Conservation (phyloP, 2,113 vertebrate species). For the Rhinolophus sinicus region DNA sequence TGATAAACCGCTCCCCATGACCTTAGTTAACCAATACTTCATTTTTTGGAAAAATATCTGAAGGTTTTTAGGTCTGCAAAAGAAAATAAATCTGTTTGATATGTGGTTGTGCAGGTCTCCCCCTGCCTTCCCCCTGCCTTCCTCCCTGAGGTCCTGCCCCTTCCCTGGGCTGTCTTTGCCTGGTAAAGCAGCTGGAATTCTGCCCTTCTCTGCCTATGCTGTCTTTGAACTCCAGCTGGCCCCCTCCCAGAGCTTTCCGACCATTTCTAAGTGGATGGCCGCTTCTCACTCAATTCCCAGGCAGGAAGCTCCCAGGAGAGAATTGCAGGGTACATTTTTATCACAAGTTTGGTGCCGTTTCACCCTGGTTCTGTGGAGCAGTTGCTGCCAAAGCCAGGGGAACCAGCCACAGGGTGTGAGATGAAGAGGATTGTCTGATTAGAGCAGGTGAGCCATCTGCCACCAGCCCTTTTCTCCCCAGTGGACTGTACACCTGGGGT, state of each 20-base stretch:
- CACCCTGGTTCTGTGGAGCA: not conserved
- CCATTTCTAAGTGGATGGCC: not conserved
- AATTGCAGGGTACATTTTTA: not conserved
- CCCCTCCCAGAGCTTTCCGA: not conserved
- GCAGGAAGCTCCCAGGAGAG: not conserved
- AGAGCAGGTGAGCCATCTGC: not conserved
- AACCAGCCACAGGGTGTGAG: not conserved
- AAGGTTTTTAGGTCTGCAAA: slow-evolving; percentile 14
- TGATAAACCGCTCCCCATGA: not conserved
- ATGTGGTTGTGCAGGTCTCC: not conserved
- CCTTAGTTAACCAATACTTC: not conserved
- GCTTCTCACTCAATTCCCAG: not conserved
- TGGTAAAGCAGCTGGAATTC: accelerated
- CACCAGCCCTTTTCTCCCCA: not conserved
- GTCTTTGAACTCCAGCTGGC: slow-evolving; percentile 51
- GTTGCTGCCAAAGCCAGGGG: not conserved
- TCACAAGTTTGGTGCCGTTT: not conserved
- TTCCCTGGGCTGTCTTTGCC: not conserved
- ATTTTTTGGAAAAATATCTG: not conserved
- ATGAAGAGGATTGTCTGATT: not conserved
- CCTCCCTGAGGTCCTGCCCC: accelerated
- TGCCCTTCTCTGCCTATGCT: not conserved
- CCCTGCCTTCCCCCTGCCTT: accelerated
- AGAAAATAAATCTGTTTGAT: slow-evolving; percentile 7
- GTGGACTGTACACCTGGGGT: not conserved